Conservation (phyloP, 53 echinoderm and acorn worm genomes). For the Pentamera pediparva region DNA sequence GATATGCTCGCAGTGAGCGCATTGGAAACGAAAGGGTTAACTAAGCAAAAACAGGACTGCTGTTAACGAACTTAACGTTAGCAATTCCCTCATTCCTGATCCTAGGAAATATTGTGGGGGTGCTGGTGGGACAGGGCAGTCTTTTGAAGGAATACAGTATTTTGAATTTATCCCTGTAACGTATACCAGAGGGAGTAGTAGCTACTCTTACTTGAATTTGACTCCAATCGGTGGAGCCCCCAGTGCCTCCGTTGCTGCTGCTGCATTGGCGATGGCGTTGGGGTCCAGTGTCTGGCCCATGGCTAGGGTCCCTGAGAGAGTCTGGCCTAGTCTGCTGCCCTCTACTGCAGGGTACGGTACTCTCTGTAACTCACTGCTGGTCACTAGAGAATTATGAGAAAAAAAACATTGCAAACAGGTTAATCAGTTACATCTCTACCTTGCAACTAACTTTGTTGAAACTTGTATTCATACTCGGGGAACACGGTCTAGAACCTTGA, state of each 20-base stretch:
- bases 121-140: too few relatives aligned
- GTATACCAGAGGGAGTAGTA: neutral
- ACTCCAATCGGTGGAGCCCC: conserved; percentile 72
- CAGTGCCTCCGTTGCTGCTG: conserved; percentile 66
- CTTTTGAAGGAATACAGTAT: too few relatives aligned
- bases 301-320: conserved; percentile 74
- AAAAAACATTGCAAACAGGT: neutral
- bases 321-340: conserved; percentile 45
- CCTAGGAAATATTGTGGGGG: too few relatives aligned
- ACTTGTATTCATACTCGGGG: too few relatives aligned
- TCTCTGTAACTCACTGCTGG: conserved; percentile 72
- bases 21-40: too few relatives aligned
- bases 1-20: too few relatives aligned
- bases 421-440: neutral
- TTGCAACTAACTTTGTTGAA: too few relatives aligned
- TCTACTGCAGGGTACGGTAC: conserved; percentile 55
- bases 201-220: conserved; percentile 54
- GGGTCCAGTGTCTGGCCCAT: conserved; percentile 91
- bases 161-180: neutral
- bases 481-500: too few relatives aligned
- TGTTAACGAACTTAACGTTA: neutral
- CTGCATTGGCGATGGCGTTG: conserved; percentile 83
- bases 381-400: conserved; percentile 44
- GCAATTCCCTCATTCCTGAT: neutral
- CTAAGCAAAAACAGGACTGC: too few relatives aligned